Base-by-base conservation (phyloP, 2,113 vertebrate genomes). In the Ctenomys sociabilis region DNA sequence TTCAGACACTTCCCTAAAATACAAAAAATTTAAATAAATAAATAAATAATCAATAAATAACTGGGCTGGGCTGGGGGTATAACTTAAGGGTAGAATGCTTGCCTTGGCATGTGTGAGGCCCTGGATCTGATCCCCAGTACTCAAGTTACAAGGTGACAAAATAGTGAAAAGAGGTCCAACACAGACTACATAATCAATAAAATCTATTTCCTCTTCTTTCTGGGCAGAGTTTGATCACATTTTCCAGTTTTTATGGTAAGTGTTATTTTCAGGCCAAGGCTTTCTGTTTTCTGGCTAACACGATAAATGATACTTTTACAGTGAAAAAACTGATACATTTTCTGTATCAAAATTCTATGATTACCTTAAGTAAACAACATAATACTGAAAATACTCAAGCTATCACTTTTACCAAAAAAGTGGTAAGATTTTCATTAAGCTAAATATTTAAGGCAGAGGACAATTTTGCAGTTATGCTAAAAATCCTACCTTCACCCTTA, bases 331-430 rank as follows among this genome's bases (percentile, higher is more conserved):
- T 70, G 21, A 52, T 37, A 26, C 28, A 83, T 61, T 95, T 73
- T 75, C 17, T 89, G 26, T 40, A 89, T n/a, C 61, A 87, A 82
- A 54, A 72, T 83, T 82, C 52, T 90, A 77, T 52, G 85, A 84
- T 59, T 43, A 61, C 57, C 68, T 7, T 72, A 32, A 52, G 57
- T 32, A 96, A 95, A 85, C 16, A 63, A 40, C 52, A 16, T 45
- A 88, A 70, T 86, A 57, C 4, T 88, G 22, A 86, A 37, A 82
- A 83, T 32, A 84, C 45, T 64, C 49, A 82, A 92, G 61, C 43
- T 70, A 64, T 85, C 24, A n/a, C 19, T 49, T 72, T 90, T 9
- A 68, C 73, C 37, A 86, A 75, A 63, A 86, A 32, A 94, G n/a
- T 63, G 54, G 26, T 0, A 88, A 85, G 28, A 81, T 11, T 92